These are phyloP conservation scores for Cephus sareptanus DNA, from an alignment of 2,888 invertebrate species.

Conservation along the genomic window DNA sequence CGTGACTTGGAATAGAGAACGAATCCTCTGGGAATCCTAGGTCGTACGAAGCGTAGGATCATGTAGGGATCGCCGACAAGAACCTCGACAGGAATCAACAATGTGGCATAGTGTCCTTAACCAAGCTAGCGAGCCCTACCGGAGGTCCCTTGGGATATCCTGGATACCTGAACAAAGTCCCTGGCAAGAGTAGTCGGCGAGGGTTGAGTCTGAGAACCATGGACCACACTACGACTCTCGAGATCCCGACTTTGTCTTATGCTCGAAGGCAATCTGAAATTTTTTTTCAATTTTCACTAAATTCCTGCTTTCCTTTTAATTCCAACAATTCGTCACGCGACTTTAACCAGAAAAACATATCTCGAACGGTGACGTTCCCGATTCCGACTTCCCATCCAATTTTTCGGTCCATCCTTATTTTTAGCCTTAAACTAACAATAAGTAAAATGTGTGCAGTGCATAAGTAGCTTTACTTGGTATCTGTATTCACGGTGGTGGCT, in stretches of 20 bases:
- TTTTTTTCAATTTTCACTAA: neutral
- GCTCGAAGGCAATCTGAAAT: neutral
- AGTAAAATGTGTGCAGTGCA: neutral
- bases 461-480: neutral
- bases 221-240: neutral
- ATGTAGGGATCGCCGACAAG: constrained; percentile 46
- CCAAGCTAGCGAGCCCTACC: constrained; percentile 23
- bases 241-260: neutral
- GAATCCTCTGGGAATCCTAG: constrained; percentile 54
- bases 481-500: neutral
- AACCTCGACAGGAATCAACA: constrained; percentile 22
- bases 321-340: neutral
- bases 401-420: neutral
- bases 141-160: constrained; percentile 37
- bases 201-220: neutral
- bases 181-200: neutral
- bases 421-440: neutral
- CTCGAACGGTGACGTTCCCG: neutral
- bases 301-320: neutral
- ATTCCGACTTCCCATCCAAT: neutral
- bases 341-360: neutral
- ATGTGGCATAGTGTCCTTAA: constrained; percentile 3
- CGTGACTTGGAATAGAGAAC: constrained; percentile 54
- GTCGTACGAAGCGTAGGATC: constrained; percentile 56
- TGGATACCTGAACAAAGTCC: constrained; percentile 34